phyloP scores from a whole-genome alignment of 2,888 invertebrate species.

The Lampropteryx suffumata region DNA sequence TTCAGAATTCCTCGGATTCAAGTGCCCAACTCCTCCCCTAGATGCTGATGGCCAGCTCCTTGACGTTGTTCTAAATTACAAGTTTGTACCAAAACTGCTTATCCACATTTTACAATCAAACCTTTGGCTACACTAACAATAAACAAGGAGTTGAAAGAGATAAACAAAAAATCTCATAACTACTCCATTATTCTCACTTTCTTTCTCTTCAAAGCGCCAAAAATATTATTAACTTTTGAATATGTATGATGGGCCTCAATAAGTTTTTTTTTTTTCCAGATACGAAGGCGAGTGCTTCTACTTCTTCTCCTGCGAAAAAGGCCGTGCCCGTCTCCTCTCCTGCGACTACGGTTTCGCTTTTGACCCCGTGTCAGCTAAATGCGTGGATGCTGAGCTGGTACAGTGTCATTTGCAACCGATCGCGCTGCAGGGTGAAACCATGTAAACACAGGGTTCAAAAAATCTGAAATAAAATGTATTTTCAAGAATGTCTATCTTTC shows the following conservation, averaged over 20 bases:
- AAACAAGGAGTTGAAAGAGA: too few species aligned
- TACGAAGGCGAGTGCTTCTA: constrained; percentile 54
- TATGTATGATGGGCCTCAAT: background rate
- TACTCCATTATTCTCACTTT: too few species aligned
- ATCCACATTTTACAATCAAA: too few species aligned
- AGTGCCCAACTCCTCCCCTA: constrained; percentile 49
- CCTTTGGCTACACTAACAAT: too few species aligned
- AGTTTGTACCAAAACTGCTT: constrained; percentile 38
- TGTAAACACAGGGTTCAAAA: too few species aligned
- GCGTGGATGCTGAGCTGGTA: constrained; percentile 47
- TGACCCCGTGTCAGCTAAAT: constrained; percentile 45
- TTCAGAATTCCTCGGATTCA: constrained; percentile 59
- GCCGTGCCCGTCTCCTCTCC: constrained; percentile 53
- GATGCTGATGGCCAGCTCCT: constrained; percentile 41
- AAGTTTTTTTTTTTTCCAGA: too few species aligned
- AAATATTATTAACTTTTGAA: too few species aligned
- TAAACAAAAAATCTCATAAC: too few species aligned
- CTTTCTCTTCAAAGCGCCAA: too few species aligned
- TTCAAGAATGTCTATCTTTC: too few species aligned
- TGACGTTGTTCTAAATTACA: constrained; percentile 47
- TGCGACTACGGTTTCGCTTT: constrained; percentile 62
- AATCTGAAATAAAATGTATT: too few species aligned
- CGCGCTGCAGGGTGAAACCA: background rate
- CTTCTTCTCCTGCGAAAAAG: constrained; percentile 59
- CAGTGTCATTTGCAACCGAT: constrained; percentile 1